Evolutionary conservation across 1,140 invertebrate genomes (phyloP).

Genomic region (Delia radicum): DNA sequence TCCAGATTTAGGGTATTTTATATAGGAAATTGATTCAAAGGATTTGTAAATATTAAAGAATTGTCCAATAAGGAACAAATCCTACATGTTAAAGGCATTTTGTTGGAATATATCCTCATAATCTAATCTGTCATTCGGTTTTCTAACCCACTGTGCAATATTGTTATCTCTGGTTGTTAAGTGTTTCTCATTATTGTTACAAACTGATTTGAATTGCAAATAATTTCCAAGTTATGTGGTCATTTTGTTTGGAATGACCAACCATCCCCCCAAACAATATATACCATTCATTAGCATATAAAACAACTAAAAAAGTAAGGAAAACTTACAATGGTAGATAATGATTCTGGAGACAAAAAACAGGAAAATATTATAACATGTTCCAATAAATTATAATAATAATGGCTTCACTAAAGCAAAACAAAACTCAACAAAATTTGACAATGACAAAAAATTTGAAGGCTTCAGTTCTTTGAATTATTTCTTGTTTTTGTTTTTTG

Average conservation of each 20-base stretch:
- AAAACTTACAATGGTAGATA: neutral
- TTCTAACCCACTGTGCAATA: neutral
- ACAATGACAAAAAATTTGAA: no score
- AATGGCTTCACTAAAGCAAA: neutral
- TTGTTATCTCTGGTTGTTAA: neutral
- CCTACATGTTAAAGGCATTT: no score
- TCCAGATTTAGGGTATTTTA: no score
- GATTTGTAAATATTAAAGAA: no score
- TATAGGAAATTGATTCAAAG: no score
- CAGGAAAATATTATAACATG: neutral
- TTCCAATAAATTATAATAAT: neutral
- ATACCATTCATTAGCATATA: neutral
- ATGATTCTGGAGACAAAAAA: neutral
- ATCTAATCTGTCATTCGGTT: no score
- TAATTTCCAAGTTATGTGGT: neutral
- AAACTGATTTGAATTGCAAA: conserved; percentile 1
- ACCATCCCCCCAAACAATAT: neutral
- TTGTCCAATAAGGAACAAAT: no score
- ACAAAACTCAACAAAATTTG: no score
- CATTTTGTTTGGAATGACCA: neutral
- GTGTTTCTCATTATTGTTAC: conserved; percentile 4
- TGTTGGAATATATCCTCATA: no score
- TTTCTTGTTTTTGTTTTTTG: no score
- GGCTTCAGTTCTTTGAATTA: no score
- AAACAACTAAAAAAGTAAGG: neutral